Conservation (phyloP, 2,113 vertebrate genomes). For the Xenopus borealis region DNA sequence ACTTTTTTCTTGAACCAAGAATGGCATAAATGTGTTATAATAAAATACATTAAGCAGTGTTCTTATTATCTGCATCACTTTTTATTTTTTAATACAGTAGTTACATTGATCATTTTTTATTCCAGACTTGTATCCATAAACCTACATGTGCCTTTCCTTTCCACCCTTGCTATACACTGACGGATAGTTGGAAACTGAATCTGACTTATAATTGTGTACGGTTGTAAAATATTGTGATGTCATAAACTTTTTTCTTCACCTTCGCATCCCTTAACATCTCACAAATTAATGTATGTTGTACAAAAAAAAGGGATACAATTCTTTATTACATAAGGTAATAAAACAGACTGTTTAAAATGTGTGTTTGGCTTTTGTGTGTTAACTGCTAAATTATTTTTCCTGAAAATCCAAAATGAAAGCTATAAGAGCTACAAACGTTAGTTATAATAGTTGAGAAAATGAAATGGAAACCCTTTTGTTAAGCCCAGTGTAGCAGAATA, state of each 20-base stretch:
- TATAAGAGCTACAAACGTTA: not conserved
- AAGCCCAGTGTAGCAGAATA: too few relatives aligned
- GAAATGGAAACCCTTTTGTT: too few relatives aligned
- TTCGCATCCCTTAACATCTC: slow-evolving; percentile 88
- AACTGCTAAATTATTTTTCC: not conserved
- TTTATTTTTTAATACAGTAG: not conserved
- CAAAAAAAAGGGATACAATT: slow-evolving; percentile 67
- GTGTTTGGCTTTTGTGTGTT: slow-evolving; percentile 54
- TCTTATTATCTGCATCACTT: too few relatives aligned
- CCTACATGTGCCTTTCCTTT: slow-evolving; percentile 92
- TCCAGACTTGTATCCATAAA: slow-evolving; percentile 56
- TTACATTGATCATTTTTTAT: slow-evolving; percentile 20
- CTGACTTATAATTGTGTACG: slow-evolving; percentile 84
- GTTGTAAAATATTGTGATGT: slow-evolving; percentile 95
- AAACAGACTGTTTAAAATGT: slow-evolving; percentile 78
- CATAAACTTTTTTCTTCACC: slow-evolving; percentile 84
- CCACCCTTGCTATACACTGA: slow-evolving; percentile 83
- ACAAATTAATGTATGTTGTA: slow-evolving; percentile 90
- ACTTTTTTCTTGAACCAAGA: not conserved
- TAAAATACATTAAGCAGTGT: too few relatives aligned
- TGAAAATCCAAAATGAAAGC: slow-evolving; percentile 23
- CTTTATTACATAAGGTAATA: slow-evolving; percentile 89
- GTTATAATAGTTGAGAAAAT: too few relatives aligned
- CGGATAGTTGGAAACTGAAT: slow-evolving; percentile 69
- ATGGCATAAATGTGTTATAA: slow-evolving; percentile 5